These are phyloP conservation scores for Anthopleura sola DNA, from an alignment of 64 coral and sea anemone species.

Conservation along the genomic window DNA sequence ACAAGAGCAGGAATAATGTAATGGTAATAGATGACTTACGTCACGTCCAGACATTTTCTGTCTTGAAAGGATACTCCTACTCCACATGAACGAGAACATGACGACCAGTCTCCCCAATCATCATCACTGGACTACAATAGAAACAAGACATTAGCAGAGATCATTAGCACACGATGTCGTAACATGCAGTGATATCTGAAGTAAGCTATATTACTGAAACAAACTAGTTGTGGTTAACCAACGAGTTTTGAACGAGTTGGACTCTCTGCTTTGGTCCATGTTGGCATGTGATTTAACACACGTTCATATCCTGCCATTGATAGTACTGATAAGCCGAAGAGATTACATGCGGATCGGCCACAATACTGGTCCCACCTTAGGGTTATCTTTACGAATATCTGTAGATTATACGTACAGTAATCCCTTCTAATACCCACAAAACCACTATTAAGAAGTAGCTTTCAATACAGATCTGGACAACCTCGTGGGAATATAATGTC, in stretches of 20 bases:
- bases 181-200: too few relatives aligned
- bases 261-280: background rate
- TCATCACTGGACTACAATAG: background rate
- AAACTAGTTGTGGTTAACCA: too few relatives aligned
- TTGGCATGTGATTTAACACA: background rate
- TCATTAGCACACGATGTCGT: too few relatives aligned
- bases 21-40: background rate
- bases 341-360: background rate
- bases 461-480: background rate
- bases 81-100: slow-evolving; percentile 61
- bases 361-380: too few relatives aligned
- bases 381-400: background rate
- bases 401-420: background rate
- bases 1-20: background rate
- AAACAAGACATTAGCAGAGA: background rate
- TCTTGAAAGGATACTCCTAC: slow-evolving; percentile 49
- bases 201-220: too few relatives aligned
- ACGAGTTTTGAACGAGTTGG: too few relatives aligned
- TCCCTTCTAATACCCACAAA: background rate
- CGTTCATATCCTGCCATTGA: background rate
- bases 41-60: slow-evolving; percentile 43
- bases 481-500: background rate
- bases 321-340: too few relatives aligned
- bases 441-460: too few relatives aligned
- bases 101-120: slow-evolving; percentile 41